Base-by-base conservation (phyloP, 1,140 invertebrate genomes). In the Triops longicaudatus region DNA sequence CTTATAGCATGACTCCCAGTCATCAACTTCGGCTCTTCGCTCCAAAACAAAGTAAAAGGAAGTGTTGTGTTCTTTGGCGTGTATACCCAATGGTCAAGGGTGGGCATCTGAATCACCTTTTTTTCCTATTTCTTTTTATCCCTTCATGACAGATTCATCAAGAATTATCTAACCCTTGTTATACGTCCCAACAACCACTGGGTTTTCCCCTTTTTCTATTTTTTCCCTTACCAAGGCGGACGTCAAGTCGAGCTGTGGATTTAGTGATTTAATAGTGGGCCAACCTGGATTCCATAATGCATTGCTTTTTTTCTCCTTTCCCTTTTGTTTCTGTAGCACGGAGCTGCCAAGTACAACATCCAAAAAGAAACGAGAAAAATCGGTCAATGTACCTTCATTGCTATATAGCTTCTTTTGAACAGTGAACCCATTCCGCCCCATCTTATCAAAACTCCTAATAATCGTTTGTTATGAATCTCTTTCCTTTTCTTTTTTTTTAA, bases 211-310 rank as follows among this genome's bases (percentile, higher is more conserved):
- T 63, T n/a, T 63, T 63, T 63, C 6, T n/a, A 63, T n/a, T n/a
- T n/a, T 63, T n/a, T 6, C 14, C 14, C 3, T 12, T 12, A 44
- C 14, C 14, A 63, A 63, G 22, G 50, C 50, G 50, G 50, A 63
- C 50, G 50, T 63, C 50, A 63, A 17, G 50, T 22, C 50, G 50
- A 63, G 50, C 50, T 63, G 50, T 63, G 50, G 50, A 63, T 63
- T 63, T 63, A 63, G 17, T 63, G 50, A 63, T 63, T 63, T 63
- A 63, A 37, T 37, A 37, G 17, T 63, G 50, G 17, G n/a, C 14
- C 14, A 63, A 63, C 50, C 50, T 63, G 22, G 50, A 63, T 63
- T 63, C 50, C 0, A 17, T 63, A 63, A n/a, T 63, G 17, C 50
- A 63, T 63, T 63, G 14, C 22, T 63, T 63, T n/a, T 63, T 6